Conservation (phyloP, 2,113 vertebrate species). For the Zingel zingel region DNA sequence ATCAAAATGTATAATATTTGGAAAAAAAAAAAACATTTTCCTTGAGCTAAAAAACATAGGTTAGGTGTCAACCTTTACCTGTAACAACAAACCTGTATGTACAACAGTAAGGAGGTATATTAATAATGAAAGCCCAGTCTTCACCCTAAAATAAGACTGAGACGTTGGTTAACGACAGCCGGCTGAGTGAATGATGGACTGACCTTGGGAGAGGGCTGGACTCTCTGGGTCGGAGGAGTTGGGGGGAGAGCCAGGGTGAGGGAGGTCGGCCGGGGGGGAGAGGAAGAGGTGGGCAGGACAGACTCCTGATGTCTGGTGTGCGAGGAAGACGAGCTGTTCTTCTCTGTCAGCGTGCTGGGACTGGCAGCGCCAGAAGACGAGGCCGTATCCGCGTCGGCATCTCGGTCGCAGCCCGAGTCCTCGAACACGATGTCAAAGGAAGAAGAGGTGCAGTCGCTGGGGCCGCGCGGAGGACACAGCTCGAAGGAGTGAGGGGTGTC, state of each 20-base stretch:
- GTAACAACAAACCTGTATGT: background rate
- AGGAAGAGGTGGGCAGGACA: slow-evolving; percentile 58
- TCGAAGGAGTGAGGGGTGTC: slow-evolving; percentile 86
- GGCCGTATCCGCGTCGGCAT: slow-evolving; percentile 70
- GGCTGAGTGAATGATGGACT: background rate
- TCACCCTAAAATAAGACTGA: background rate
- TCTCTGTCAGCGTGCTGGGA: slow-evolving; percentile 44
- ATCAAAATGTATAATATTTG: background rate
- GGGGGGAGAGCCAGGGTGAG: slow-evolving; percentile 87
- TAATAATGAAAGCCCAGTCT: background rate
- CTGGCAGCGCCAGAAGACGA: slow-evolving; percentile 55
- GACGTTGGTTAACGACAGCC: background rate
- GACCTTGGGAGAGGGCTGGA: slow-evolving; percentile 90
- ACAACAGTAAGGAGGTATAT: background rate
- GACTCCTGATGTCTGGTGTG: slow-evolving; percentile 42
- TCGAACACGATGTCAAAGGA: slow-evolving; percentile 96
- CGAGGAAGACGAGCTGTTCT: slow-evolving; percentile 63
- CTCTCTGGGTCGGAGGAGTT: slow-evolving; percentile 77
- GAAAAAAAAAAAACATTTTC: background rate
- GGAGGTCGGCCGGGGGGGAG: slow-evolving; percentile 90
- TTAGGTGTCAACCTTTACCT: no score
- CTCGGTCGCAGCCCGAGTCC: slow-evolving; percentile 93
- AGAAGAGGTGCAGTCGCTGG: slow-evolving; percentile 92
- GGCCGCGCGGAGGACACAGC: slow-evolving; percentile 82
- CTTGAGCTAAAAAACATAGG: background rate